Base-by-base conservation (phyloP, 1,140 invertebrate genomes). In the Bombus ignitus region DNA sequence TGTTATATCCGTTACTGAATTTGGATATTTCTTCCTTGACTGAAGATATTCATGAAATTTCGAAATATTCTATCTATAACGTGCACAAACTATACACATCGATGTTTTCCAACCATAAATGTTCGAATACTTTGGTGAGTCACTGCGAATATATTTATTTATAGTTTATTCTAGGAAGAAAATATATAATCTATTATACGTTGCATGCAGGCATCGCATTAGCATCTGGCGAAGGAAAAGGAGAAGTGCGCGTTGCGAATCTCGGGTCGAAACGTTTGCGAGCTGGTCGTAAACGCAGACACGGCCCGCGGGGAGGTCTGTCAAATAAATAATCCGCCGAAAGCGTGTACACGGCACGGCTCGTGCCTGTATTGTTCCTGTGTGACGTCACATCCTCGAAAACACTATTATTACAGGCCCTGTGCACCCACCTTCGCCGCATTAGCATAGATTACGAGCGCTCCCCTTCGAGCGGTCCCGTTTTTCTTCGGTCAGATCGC, bases 311-410 rank as follows among this genome's bases (percentile, higher is more conserved):
- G 89, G 85, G 70, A 81, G 81, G 85, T 90, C 88, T 87, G 87
- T 92, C 90, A 87, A 90, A 92, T 92, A 92, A 92, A 92, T 92
- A 92, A 92, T 90, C 85, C 83, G 66, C 88, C 75, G 91, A 91
- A 91, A 91, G 87, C 89, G 76, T 78, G 39, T 70, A 62, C 47
- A 32, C 47, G 37, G 35, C 22, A 65, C 32, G 39, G 10, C 44
- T 65, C 66, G 65, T 59, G 81, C 81, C 65, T 70, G 89, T 39
- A 78, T 71, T 85, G 77, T 71, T 75, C 77, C 39, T 59, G 42
- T 70, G 75, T 90, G 91, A 92, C 89, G 88, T 92, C 89, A 88
- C 79, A 84, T 84, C 88, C 83, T 85, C 83, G 80, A 92, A 92
- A 92, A 90, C 83, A 92, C 89, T 92, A 88, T 92, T 87, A 92